phyloP scores from a whole-genome alignment of 2,888 invertebrate species.

The Notocelia uddmanniana region DNA sequence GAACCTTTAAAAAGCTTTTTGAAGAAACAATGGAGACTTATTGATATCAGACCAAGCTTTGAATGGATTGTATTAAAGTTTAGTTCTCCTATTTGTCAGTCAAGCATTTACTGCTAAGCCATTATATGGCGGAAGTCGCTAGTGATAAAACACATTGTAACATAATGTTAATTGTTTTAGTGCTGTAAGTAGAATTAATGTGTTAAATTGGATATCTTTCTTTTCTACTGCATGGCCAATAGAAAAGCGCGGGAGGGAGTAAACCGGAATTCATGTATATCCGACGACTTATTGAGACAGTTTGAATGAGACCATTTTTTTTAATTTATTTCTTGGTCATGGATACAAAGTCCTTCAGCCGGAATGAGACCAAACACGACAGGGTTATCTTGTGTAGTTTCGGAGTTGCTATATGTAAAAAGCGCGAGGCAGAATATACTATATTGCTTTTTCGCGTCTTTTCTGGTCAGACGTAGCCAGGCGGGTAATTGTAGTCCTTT shows the following conservation, averaged over 20 bases:
- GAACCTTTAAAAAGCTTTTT: neutral
- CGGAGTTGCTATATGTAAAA: too few species aligned
- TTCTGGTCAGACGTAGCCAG: neutral
- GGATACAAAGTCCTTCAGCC: too few species aligned
- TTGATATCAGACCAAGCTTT: neutral
- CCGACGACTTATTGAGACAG: too few species aligned
- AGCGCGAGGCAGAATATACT: neutral
- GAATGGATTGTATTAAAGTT: neutral
- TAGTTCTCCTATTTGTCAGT: conserved; percentile 1
- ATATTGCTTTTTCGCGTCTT: neutral
- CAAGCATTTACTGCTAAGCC: neutral
- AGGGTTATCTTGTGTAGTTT: too few species aligned
- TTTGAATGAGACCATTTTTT: too few species aligned
- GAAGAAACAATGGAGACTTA: conserved; percentile 23
- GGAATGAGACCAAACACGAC: too few species aligned
- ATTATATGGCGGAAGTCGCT: conserved; percentile 8
- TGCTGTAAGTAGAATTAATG: neutral
- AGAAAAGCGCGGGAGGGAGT: too few species aligned
- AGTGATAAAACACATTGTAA: neutral
- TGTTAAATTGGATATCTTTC: neutral
- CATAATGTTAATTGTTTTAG: neutral
- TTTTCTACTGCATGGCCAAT: neutral
- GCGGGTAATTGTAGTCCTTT: neutral
- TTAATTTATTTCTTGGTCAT: too few species aligned
- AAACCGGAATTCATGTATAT: too few species aligned